phyloP scores from a whole-genome alignment of 2,888 invertebrate species.

The Phaedon cochleariae region DNA sequence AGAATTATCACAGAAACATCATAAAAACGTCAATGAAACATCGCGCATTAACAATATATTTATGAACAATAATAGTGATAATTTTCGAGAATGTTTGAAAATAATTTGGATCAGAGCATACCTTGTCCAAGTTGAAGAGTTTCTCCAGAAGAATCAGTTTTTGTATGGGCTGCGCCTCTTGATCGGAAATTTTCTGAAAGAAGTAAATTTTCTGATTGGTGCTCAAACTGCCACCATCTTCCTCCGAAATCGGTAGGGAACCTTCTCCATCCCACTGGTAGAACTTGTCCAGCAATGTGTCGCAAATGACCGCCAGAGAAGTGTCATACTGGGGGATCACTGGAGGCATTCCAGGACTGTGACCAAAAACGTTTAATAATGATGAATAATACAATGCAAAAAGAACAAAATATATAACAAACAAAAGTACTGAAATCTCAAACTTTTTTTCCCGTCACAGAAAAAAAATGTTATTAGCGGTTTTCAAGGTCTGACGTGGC shows the following conservation, averaged over 20 bases:
- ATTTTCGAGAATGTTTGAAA: no score
- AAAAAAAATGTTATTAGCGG: no score
- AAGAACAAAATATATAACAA: no score
- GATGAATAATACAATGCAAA: not conserved
- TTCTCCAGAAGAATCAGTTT: constrained; percentile 71
- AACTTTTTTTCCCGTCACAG: no score
- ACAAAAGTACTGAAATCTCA: no score
- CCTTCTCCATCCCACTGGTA: constrained; percentile 60
- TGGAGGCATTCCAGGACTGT: constrained; percentile 86
- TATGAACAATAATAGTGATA: no score
- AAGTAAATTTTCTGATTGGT: constrained; percentile 73
- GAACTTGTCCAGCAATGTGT: constrained; percentile 68
- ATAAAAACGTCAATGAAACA: not conserved
- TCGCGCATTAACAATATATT: not conserved
- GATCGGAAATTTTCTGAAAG: constrained; percentile 72
- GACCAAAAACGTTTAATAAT: not conserved
- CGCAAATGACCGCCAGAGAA: constrained; percentile 70
- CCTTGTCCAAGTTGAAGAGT: constrained; percentile 69
- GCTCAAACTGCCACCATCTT: constrained; percentile 68
- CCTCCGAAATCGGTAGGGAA: constrained; percentile 63
- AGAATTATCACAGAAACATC: no score
- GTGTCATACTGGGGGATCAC: constrained; percentile 82
- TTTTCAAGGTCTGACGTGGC: no score
- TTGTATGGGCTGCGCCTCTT: constrained; percentile 63
- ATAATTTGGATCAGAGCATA: not conserved